Evolutionary conservation across 2,888 invertebrate species (phyloP).

Genomic region (Meganola albula): DNA sequence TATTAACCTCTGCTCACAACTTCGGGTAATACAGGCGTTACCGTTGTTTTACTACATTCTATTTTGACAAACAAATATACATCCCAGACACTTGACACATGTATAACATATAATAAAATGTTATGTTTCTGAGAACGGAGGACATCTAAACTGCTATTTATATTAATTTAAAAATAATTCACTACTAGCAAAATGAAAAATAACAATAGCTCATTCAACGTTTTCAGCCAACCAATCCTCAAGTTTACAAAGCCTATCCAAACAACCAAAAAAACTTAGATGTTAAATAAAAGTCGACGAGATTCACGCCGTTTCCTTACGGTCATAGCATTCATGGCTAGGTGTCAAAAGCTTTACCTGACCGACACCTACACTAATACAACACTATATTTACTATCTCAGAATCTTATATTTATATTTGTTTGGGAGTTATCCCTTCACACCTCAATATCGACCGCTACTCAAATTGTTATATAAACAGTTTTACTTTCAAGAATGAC

Average conservation of each 20-base stretch:
- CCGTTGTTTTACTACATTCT: no score
- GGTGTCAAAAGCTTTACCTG: constrained; percentile 78
- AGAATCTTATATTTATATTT: constrained; percentile 63
- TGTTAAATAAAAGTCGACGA: constrained; percentile 67
- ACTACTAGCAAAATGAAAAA: no score
- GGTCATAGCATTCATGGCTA: constrained; percentile 51
- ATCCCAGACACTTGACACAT: no score
- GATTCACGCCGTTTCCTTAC: constrained; percentile 59
- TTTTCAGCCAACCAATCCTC: constrained; percentile 37
- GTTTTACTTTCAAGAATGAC: constrained; percentile 47
- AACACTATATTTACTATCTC: constrained; percentile 58
- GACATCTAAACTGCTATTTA: no score
- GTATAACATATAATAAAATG: no score
- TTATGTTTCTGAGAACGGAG: no score
- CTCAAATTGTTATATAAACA: constrained; percentile 65
- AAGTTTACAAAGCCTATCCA: constrained; percentile 44
- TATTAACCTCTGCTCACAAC: no score
- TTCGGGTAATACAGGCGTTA: no score
- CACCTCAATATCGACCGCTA: constrained; percentile 59
- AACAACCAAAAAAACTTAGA: constrained; percentile 54
- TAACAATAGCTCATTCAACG: constrained; percentile 40
- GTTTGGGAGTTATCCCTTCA: constrained; percentile 71
- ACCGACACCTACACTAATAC: constrained; percentile 63
- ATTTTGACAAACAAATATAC: no score
- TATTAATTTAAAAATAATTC: no score